These are phyloP conservation scores for Gorsachius goisagi DNA, from an alignment of 2,113 vertebrate species.

Conservation along the genomic window DNA sequence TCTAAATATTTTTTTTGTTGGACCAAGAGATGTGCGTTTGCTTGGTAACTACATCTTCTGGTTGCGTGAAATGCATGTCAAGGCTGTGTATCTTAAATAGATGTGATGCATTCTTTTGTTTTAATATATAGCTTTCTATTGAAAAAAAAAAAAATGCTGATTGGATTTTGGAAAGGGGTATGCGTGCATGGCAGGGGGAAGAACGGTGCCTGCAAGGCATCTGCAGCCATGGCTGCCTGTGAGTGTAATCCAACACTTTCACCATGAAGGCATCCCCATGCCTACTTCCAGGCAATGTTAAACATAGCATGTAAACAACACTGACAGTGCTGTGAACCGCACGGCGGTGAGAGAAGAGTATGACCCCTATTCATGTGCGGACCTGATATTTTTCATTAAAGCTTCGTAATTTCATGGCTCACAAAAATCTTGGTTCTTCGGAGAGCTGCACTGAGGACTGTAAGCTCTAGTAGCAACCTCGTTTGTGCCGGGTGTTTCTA, in stretches of 20 bases:
- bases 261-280: neutral
- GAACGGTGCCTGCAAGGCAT: neutral
- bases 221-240: neutral
- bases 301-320: neutral
- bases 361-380: neutral
- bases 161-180: neutral
- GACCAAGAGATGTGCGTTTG: neutral
- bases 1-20: neutral
- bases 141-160: neutral
- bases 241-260: neutral
- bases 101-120: neutral
- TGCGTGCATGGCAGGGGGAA: neutral
- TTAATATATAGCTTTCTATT: neutral
- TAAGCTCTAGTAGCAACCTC: neutral
- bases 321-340: neutral
- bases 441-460: neutral
- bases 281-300: neutral
- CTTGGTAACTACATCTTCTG: neutral
- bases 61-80: fast-evolving
- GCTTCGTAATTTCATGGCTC: neutral
- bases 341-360: fast-evolving
- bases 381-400: neutral
- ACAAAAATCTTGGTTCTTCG: neutral
- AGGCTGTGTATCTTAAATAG: neutral
- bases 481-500: neutral